Evolutionary conservation across 2,113 vertebrate species (phyloP).

Genomic region (Paratilapia polleni): DNA sequence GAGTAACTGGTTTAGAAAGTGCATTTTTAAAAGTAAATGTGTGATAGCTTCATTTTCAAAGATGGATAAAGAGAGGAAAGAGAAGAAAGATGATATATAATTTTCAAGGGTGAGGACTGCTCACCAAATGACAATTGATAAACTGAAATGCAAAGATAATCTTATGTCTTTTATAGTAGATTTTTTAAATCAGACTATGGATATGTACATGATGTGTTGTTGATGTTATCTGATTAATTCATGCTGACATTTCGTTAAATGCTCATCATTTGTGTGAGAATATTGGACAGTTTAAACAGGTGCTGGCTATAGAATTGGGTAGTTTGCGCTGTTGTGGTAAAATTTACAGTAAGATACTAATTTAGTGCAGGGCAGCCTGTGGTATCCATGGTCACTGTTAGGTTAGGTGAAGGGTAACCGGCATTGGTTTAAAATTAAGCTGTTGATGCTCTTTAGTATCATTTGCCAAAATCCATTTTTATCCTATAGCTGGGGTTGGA

Average conservation of each 20-base stretch:
- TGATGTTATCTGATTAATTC: background rate
- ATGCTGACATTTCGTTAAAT: background rate
- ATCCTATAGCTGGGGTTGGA: background rate
- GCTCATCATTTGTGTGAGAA: background rate
- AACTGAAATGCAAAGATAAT: no score
- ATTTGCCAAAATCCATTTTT: background rate
- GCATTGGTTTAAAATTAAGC: background rate
- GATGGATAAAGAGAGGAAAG: no score
- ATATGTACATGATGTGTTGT: no score
- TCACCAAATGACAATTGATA: no score
- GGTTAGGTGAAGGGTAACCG: accelerated
- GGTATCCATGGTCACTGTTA: background rate
- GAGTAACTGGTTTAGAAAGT: background rate
- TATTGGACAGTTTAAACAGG: background rate
- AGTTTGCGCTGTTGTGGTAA: no score
- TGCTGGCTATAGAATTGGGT: no score
- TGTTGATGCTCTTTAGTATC: background rate
- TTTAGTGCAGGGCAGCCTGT: background rate
- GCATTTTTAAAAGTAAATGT: background rate
- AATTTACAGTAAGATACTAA: background rate
- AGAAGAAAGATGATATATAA: background rate
- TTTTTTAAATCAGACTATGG: no score
- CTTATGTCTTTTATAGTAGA: no score
- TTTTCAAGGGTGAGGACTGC: background rate
- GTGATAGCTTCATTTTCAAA: no score